A percentile compares a stretch with the other conserved stretches of the same genome.
Evolutionary conservation across 2,797 vertebrate genomes (phyloP).

Genomic region (Cercopithecus neglectus): DNA sequence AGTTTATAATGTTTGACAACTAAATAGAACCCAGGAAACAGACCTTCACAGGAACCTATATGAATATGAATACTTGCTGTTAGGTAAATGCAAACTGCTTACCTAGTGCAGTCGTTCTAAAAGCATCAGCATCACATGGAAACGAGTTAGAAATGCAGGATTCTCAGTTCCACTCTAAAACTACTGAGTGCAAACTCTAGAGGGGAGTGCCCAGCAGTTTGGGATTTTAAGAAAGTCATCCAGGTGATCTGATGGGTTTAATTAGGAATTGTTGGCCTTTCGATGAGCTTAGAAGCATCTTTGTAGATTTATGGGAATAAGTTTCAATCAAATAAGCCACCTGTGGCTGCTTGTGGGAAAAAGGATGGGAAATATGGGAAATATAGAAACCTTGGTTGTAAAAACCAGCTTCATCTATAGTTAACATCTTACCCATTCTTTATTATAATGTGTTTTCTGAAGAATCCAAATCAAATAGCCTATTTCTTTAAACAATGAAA

Average conservation of each 20-base stretch:
- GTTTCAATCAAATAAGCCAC: neutral
- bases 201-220: neutral
- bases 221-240: neutral
- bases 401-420: neutral
- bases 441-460: neutral
- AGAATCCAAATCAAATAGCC: neutral
- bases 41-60: neutral
- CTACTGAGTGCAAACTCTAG: neutral
- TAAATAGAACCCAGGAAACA: neutral
- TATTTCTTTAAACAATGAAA: conserved; percentile 57
- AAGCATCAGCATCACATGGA: neutral
- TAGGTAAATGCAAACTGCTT: neutral
- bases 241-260: neutral
- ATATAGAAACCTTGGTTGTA: neutral
- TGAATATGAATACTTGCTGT: neutral
- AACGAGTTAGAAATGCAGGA: neutral
- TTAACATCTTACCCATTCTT: neutral
- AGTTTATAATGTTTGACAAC: neutral
- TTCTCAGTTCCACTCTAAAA: neutral
- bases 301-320: neutral
- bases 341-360: neutral
- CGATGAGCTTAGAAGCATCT: neutral
- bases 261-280: neutral
- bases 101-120: neutral
- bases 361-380: neutral